Conservation (phyloP, 2,888 invertebrate genomes). For the Microctonus brassicae region DNA sequence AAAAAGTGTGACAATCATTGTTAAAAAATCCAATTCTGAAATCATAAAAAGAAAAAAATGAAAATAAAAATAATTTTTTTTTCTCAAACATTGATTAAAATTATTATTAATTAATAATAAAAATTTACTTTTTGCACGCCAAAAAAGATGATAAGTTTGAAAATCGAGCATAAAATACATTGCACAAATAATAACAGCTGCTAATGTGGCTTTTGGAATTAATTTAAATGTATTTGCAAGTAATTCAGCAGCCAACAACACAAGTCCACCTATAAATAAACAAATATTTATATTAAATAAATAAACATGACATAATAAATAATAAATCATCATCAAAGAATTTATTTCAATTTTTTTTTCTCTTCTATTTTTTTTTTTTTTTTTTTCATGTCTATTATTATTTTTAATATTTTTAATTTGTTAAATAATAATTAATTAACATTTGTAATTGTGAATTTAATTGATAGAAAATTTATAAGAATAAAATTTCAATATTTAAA, state of each 20-base stretch:
- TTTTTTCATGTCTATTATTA: too few relatives aligned
- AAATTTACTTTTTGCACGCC: constrained; percentile 72
- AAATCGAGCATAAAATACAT: constrained; percentile 74
- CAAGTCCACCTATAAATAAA: constrained; percentile 69
- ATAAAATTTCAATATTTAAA: too few relatives aligned
- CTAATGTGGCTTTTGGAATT: constrained; percentile 73
- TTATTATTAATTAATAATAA: constrained; percentile 35
- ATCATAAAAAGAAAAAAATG: constrained; percentile 32
- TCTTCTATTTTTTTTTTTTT: too few relatives aligned
- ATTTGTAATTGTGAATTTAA: too few relatives aligned
- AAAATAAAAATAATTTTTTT: neutral
- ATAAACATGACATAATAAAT: too few relatives aligned
- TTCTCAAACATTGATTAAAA: neutral
- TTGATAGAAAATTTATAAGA: too few relatives aligned
- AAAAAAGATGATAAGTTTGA: constrained; percentile 68
- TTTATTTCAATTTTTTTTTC: too few relatives aligned
- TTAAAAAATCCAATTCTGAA: constrained; percentile 74
- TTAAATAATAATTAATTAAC: too few relatives aligned
- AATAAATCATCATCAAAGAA: too few relatives aligned
- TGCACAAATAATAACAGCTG: constrained; percentile 75
- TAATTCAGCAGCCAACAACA: constrained; percentile 72
- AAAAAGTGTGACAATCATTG: constrained; percentile 73
- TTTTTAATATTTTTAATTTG: too few relatives aligned
- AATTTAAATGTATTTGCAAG: constrained; percentile 73
- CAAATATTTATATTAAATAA: constrained; percentile 2